Conservation (phyloP, 2,888 invertebrate species). For the Perizoma flavofasciatum region DNA sequence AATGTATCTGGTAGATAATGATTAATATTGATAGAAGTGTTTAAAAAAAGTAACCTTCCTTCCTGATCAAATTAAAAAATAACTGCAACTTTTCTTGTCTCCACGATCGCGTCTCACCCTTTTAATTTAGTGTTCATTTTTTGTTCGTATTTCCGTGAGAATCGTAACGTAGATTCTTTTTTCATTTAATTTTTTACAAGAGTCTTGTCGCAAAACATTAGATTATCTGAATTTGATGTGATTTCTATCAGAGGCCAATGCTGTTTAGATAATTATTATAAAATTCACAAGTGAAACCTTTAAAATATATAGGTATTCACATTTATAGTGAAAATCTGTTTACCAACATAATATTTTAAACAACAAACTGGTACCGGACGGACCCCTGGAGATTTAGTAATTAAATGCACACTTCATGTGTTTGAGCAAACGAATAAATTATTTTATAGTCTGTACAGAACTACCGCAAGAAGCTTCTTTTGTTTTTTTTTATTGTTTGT, state of each 20-base stretch:
- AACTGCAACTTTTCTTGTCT: constrained; percentile 7
- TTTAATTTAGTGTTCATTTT: constrained; percentile 32
- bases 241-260: no score
- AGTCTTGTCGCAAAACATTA: no score
- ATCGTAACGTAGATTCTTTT: constrained; percentile 6
- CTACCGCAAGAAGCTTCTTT: constrained; percentile 38
- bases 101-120: constrained; percentile 29
- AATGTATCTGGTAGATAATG: no score
- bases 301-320: no score
- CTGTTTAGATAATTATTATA: no score
- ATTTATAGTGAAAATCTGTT: no score
- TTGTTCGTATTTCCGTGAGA: constrained; percentile 37
- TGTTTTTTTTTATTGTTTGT: constrained; percentile 40
- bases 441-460: constrained; percentile 59
- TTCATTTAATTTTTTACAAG: no score
- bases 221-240: no score
- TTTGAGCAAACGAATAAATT: constrained; percentile 66
- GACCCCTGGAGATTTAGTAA: constrained; percentile 53
- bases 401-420: constrained; percentile 63
- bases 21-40: no score
- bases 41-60: neutral
- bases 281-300: no score
- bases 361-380: neutral
- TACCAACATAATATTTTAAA: neutral
- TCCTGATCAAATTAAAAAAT: constrained; percentile 4